These are phyloP conservation scores for Bagarius yarrelli DNA, from an alignment of 2,113 vertebrate species.

Conservation along the genomic window DNA sequence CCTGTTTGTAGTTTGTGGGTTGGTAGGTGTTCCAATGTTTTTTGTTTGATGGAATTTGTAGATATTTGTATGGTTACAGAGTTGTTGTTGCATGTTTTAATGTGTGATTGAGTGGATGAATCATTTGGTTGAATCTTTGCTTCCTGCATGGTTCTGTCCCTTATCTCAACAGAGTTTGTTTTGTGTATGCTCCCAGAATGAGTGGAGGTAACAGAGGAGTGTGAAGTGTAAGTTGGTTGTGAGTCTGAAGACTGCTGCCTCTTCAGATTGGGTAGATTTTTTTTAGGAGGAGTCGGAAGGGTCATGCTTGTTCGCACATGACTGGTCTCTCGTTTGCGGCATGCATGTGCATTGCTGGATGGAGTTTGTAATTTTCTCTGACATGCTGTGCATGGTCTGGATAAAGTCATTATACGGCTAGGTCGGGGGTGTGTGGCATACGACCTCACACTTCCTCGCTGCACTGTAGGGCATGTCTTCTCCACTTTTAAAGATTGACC, in stretches of 20 bases:
- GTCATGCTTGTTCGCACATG: slow-evolving; percentile 68
- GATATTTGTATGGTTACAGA: background rate
- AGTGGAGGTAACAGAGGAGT: slow-evolving; percentile 50
- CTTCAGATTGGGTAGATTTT: slow-evolving; percentile 53
- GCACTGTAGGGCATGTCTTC: slow-evolving; percentile 52
- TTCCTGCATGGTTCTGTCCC: slow-evolving; percentile 65
- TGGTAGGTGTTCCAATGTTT: slow-evolving; percentile 34
- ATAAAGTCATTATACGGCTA: slow-evolving; percentile 54
- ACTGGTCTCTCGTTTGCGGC: slow-evolving; percentile 61
- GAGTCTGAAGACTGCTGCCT: slow-evolving; percentile 43
- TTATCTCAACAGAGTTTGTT: slow-evolving; percentile 39
- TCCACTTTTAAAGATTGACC: slow-evolving; percentile 67
- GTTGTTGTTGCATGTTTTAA: slow-evolving; percentile 21
- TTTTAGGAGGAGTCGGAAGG: slow-evolving; percentile 65
- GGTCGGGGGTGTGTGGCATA: slow-evolving; percentile 68
- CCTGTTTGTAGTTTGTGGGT: slow-evolving; percentile 38
- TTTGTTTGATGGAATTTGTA: background rate
- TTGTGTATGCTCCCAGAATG: slow-evolving; percentile 57
- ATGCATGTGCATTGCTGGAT: slow-evolving; percentile 64
- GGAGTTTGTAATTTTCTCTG: slow-evolving; percentile 67
- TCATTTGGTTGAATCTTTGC: slow-evolving; percentile 43
- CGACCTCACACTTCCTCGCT: slow-evolving; percentile 57
- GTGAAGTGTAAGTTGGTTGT: slow-evolving; percentile 62
- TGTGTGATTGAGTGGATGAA: background rate
- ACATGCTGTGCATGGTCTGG: slow-evolving; percentile 66